Evolutionary conservation across 2,888 invertebrate species (phyloP), one percentile per base, ranked within the genome.

Genomic region (Tortrix viridana): DNA sequence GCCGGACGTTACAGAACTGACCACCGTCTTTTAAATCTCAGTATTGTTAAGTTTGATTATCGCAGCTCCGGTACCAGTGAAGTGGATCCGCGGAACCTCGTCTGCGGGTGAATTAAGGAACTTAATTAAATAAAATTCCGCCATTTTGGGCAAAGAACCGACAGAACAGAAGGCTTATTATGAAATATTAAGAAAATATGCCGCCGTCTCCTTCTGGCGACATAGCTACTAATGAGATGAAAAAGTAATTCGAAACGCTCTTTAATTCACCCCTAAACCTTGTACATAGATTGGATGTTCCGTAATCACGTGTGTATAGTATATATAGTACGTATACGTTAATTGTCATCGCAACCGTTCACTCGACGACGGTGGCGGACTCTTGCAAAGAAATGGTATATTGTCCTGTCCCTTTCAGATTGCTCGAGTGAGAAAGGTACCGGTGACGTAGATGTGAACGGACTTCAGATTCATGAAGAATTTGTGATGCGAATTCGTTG

Each of bases 1-100:
- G 43, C 58, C 58, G n/a, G 38, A 38, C 38, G 50, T 50, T 19
- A 32, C 50, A 50, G 61, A 61, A 75, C 74, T 73, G 81, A 81
- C 84, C 84, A 81, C 84, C 84, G 85, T 77, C 72, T 78, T 80
- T 78, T 74, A 77, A 85, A 88, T 89, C 88, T 88, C 88, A 89
- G 88, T 89, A 89, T 89, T 88, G 86, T 85, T 88, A 88, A 88
- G 89, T 85, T 82, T 81, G 75, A 74, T 26, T 26, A 3, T 73
- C 68, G 66, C 68, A 54, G 65, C 58, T 61, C 59, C 44, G 54
- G 54, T 53, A 67, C 76, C 74, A 73, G 79, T 76, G 82, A 75
- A 62, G 61, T 69, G 69, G 37, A 26, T 26, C 49, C 49, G 50
- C 50, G 50, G 37, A 50, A 50, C 37, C 50, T 50, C 50, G 32